Base-by-base conservation (phyloP, 2,888 invertebrate species). In the Lochmaea crataegi region DNA sequence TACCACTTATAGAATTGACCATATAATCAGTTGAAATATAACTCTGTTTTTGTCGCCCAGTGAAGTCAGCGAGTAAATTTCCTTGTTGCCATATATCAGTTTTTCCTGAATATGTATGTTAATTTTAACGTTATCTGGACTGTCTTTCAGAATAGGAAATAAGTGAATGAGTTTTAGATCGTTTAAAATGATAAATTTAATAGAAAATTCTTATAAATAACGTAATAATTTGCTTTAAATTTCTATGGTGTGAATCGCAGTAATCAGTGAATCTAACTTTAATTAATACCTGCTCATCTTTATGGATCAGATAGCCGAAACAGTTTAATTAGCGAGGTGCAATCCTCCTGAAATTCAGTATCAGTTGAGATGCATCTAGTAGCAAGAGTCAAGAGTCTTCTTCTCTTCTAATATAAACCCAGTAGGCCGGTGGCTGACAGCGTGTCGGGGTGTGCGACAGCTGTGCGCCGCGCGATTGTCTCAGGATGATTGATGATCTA, bases 401-500 rank as follows among this genome's bases (percentile, higher is more conserved):
- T 53, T 78, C 82, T 81, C 82, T 84, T 83, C 83, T 83, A 82
- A 83, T 83, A 84, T 84, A 84, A 83, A 84, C 84, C 84, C 82
- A 79, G 84, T 83, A 83, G 84, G 83, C 83, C 84, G 84, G 84
- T 84, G 84, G 84, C 83, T 84, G 83, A 83, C 81, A 81, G 76
- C 75, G 77, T 75, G 78, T 77, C 76, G 84, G 84, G 83, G 83
- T 84, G 87, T 87, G 88, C 89, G 89, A 89, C 89, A 90, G 89
- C 89, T 89, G 89, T 88, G 89, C 88, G 86, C 87, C 85, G 87
- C 88, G 88, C 89, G 89, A 90, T 90, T 90, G 90, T 88, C 87
- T 87, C 86, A 83, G 86, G 83, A 90, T 90, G 90, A 90, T 90
- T 90, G 90, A 90, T 90, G 90, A 90, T 88, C 87, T 85, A 87